Evolutionary conservation across 2,797 vertebrate genomes (phyloP).

Genomic region (Paedocypris micromegethes): DNA sequence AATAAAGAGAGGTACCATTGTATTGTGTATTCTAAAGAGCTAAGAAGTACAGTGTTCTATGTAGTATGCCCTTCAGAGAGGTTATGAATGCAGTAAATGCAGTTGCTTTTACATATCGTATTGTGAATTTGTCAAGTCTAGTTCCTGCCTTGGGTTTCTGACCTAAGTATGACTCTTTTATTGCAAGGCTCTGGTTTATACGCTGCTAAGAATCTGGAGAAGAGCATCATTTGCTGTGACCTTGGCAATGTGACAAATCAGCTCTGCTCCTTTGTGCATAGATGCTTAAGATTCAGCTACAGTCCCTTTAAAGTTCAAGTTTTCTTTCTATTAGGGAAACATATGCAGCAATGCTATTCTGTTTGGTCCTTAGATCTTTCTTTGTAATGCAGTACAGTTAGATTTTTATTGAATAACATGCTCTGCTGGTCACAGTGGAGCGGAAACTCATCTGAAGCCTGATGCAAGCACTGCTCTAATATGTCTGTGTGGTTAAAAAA

Average conservation of each 20-base stretch:
- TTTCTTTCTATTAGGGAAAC: constrained; percentile 1
- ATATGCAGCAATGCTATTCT: constrained; percentile 9
- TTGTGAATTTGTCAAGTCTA: constrained; percentile 18
- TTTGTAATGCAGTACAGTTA: constrained; percentile 23
- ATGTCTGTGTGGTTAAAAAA: constrained; percentile 6
- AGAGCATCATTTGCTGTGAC: constrained; percentile 15
- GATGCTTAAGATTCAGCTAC: constrained; percentile 14
- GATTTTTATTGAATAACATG: constrained; percentile 8
- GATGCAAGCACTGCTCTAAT: not conserved
- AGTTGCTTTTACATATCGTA: not conserved
- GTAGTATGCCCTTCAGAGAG: not conserved
- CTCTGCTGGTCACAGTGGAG: not conserved
- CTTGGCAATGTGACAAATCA: constrained; percentile 31
- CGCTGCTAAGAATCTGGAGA: constrained; percentile 7
- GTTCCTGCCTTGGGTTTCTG: constrained; percentile 2
- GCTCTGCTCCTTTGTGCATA: constrained; percentile 14
- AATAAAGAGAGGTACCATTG: too few species aligned
- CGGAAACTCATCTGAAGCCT: not conserved
- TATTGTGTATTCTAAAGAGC: too few species aligned
- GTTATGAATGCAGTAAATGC: not conserved
- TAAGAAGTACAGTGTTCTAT: too few species aligned
- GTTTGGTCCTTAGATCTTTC: constrained; percentile 19
- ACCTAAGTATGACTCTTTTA: constrained; percentile 6
- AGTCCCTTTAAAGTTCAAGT: constrained; percentile 2
- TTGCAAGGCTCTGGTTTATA: constrained; percentile 5